A percentile compares a stretch with the other conserved stretches of the same genome.
Evolutionary conservation across 2,113 vertebrate species (phyloP).

Genomic region (Cygnus buccinator): DNA sequence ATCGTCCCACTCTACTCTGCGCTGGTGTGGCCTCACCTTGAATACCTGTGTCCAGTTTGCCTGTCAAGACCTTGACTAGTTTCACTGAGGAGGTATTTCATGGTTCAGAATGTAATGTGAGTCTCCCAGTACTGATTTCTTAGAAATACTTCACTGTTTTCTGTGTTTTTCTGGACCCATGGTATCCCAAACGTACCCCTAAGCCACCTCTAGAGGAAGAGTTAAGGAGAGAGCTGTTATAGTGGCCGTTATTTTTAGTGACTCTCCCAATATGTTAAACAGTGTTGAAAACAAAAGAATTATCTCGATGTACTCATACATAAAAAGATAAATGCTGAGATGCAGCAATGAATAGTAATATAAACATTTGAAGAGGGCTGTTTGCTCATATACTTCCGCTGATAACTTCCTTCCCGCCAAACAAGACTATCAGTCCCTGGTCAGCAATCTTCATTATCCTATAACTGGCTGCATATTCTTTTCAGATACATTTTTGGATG

Average conservation of each 20-base stretch:
- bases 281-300: not conserved
- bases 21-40: too few relatives aligned
- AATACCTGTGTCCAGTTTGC: not conserved
- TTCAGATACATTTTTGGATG: not conserved
- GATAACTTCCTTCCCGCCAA: not conserved
- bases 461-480: not conserved
- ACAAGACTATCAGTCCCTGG: fast-evolving
- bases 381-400: not conserved
- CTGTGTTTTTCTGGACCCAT: not conserved
- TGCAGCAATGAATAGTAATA: fast-evolving
- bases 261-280: not conserved
- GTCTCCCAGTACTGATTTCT: not conserved
- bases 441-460: not conserved
- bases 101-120: not conserved
- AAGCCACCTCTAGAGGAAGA: not conserved
- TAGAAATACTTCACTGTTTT: not conserved
- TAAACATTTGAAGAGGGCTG: not conserved
- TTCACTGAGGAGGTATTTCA: not conserved
- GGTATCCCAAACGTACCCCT: not conserved
- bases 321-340: not conserved
- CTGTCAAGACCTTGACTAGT: not conserved
- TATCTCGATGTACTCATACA: not conserved
- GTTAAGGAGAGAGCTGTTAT: not conserved
- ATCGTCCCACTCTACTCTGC: too few relatives aligned
- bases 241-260: not conserved